Percentiles rank a stretch among this genome's conserved stretches.
Evolutionary conservation across 2,888 invertebrate genomes (phyloP).

Genomic region (Strigamia maritima): DNA sequence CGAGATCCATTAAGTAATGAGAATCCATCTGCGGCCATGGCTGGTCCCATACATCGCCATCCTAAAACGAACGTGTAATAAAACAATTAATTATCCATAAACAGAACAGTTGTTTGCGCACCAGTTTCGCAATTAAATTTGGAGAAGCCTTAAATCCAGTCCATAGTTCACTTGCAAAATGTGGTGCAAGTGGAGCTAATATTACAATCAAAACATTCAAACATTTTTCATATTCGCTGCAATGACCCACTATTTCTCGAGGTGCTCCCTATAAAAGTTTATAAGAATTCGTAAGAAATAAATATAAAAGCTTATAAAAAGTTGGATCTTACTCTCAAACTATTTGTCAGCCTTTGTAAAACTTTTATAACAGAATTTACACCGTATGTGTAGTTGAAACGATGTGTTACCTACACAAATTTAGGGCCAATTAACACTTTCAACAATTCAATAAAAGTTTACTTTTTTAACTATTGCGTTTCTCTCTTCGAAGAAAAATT

Average conservation of each 20-base stretch:
- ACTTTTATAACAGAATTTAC: not conserved
- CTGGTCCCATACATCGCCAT: conserved; percentile 67
- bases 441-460: conserved; percentile 2
- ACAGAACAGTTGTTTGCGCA: not conserved
- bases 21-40: conserved; percentile 71
- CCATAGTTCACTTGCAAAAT: conserved; percentile 90
- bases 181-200: conserved; percentile 83
- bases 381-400: not conserved
- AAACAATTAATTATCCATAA: conserved; percentile 26
- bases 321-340: conserved; percentile 61
- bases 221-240: conserved; percentile 65
- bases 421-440: not conserved
- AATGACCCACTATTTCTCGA: conserved; percentile 45
- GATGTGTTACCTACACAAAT: not conserved
- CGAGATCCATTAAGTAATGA: not conserved
- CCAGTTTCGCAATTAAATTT: not conserved
- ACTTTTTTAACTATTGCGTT: conserved; percentile 73
- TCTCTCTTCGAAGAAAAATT: conserved; percentile 67
- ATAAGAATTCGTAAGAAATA: conserved; percentile 34
- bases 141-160: conserved; percentile 67
- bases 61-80: conserved; percentile 49
- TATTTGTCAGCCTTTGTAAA: conserved; percentile 77
- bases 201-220: conserved; percentile 76
- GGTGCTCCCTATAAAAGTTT: conserved; percentile 50
- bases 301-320: not conserved